Evolutionary conservation across 2,797 vertebrate species (phyloP).

Genomic region (Aldrovandia affinis): DNA sequence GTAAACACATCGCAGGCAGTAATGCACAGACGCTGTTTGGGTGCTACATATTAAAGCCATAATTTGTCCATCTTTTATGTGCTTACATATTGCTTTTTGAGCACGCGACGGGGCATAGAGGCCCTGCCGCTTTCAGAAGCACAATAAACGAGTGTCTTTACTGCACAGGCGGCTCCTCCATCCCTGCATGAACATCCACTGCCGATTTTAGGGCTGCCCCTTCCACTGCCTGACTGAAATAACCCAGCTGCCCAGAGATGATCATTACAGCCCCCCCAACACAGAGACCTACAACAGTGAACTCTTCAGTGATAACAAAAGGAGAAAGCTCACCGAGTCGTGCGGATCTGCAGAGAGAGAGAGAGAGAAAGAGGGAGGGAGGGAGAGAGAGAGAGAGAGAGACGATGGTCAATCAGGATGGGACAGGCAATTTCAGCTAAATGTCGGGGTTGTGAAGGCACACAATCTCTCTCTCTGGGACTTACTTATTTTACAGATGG

Average conservation of each 20-base stretch:
- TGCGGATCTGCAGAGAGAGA: conserved; percentile 71
- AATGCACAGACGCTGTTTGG: no score
- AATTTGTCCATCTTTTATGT: no score
- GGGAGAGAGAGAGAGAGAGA: conserved; percentile 18
- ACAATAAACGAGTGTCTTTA: no score
- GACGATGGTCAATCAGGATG: neutral
- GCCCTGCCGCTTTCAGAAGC: no score
- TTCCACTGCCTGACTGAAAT: neutral
- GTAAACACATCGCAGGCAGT: no score
- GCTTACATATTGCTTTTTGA: no score
- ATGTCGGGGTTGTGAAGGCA: neutral
- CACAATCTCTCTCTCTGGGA: conserved; percentile 38
- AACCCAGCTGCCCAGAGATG: neutral
- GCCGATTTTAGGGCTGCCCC: neutral
- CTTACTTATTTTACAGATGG: conserved; percentile 95
- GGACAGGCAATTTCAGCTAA: neutral
- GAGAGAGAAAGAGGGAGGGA: conserved; percentile 39
- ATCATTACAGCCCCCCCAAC: neutral
- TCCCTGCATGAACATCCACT: neutral
- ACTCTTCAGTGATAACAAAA: conserved; percentile 12
- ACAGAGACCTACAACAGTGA: neutral
- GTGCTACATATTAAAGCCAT: no score
- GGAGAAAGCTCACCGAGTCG: conserved; percentile 74
- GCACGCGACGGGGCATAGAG: no score
- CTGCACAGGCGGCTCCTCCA: neutral